phyloP scores from a whole-genome alignment of 1,140 invertebrate species.

The Lordiphosa stackelbergi region DNA sequence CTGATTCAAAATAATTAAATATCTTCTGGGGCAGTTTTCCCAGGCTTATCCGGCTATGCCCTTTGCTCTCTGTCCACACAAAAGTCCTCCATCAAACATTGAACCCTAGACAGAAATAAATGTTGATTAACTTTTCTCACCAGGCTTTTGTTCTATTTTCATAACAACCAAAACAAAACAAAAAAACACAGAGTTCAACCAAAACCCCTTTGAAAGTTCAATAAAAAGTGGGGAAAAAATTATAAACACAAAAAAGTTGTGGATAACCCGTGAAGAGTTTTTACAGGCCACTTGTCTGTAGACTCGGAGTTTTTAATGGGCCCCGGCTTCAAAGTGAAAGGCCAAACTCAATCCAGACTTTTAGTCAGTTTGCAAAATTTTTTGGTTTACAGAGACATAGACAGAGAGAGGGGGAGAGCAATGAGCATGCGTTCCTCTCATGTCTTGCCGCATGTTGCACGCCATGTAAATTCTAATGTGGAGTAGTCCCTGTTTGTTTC shows the following conservation, averaged over 20 bases:
- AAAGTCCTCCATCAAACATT: conserved; percentile 37
- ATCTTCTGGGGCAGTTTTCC: too few relatives aligned
- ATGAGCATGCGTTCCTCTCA: conserved; percentile 48
- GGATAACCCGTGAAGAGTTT: conserved; percentile 23
- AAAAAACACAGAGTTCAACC: conserved; percentile 31
- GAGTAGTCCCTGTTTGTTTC: conserved; percentile 34
- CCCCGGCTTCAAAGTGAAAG: conserved; percentile 1
- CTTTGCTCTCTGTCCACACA: conserved; percentile 11
- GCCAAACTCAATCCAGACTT: neutral
- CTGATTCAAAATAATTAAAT: too few relatives aligned
- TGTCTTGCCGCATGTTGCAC: conserved; percentile 66
- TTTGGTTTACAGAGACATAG: neutral
- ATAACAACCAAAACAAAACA: conserved; percentile 1
- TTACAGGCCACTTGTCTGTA: conserved; percentile 29
- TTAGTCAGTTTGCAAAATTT: conserved; percentile 1
- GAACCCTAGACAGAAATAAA: conserved; percentile 38
- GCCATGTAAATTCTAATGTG: conserved; percentile 70
- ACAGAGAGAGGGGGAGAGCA: neutral
- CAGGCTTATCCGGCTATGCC: too few relatives aligned
- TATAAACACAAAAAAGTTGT: conserved; percentile 43
- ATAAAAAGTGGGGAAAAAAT: conserved; percentile 15
- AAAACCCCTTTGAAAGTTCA: conserved; percentile 60
- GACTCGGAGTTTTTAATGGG: conserved; percentile 18
- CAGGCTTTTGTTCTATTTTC: conserved; percentile 31
- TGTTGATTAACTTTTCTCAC: conserved; percentile 61